Conservation (phyloP, 2,888 invertebrate species). For the Coecobrya sp. region DNA sequence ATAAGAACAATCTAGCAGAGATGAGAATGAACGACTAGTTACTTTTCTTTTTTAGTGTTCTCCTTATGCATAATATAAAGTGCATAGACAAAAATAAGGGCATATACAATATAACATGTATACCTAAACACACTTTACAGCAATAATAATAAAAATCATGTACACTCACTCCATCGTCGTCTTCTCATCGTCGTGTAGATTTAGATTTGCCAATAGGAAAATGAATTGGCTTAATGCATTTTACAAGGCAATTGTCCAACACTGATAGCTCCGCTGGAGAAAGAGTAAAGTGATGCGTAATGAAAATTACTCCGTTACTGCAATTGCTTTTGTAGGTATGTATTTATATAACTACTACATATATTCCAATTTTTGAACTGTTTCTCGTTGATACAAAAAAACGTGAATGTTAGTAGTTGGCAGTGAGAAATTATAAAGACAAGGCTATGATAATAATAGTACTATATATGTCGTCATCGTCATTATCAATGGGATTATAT, state of each 20-base stretch:
- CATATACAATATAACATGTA: background rate
- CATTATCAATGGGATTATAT: no score
- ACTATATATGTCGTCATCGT: background rate
- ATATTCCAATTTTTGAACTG: background rate
- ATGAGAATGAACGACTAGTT: slow-evolving; percentile 47
- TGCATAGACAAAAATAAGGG: background rate
- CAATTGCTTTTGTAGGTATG: background rate
- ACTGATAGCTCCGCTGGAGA: slow-evolving; percentile 40
- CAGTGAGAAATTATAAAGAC: no score
- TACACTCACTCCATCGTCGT: background rate
- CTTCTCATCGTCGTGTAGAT: background rate
- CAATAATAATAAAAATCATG: slow-evolving; percentile 68
- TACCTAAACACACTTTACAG: background rate
- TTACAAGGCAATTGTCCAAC: slow-evolving; percentile 42
- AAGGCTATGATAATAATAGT: background rate
- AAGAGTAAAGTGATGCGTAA: slow-evolving; percentile 27
- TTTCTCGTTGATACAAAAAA: no score
- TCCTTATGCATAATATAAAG: slow-evolving; percentile 7
- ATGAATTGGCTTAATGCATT: slow-evolving; percentile 67
- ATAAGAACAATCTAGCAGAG: slow-evolving; percentile 29
- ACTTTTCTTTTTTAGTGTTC: slow-evolving; percentile 1
- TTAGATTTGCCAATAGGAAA: slow-evolving; percentile 62
- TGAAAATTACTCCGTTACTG: slow-evolving; percentile 1
- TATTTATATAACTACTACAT: background rate
- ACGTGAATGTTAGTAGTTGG: no score